phyloP scores from a whole-genome alignment of 2,888 invertebrate species.

The Agrotis exclamationis region DNA sequence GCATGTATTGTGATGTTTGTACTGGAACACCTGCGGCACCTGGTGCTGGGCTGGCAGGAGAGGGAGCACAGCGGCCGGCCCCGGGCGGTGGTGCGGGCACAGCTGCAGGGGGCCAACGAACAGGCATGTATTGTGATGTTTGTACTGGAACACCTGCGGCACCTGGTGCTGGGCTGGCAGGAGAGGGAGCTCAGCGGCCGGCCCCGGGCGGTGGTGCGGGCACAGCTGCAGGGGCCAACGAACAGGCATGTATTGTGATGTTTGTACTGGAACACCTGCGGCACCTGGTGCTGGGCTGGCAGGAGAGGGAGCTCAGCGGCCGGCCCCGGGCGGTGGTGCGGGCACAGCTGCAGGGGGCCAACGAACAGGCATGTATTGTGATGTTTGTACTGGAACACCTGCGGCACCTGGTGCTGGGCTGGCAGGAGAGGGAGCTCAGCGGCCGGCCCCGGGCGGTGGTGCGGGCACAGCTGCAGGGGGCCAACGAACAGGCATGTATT shows the following conservation, averaged over 20 bases:
- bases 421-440: too few relatives aligned
- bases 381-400: constrained; percentile 72
- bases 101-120: too few relatives aligned
- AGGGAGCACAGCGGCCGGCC: too few relatives aligned
- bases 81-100: too few relatives aligned
- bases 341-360: constrained; percentile 66
- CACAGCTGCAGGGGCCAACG: constrained; percentile 69
- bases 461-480: too few relatives aligned
- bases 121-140: too few relatives aligned
- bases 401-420: constrained; percentile 81
- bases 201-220: constrained; percentile 70
- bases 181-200: constrained; percentile 80
- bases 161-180: too few relatives aligned
- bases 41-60: constrained; percentile 82
- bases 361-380: constrained; percentile 65
- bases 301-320: constrained; percentile 80
- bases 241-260: constrained; percentile 58
- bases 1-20: constrained; percentile 1
- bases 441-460: too few relatives aligned
- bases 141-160: too few relatives aligned
- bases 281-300: constrained; percentile 82
- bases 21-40: constrained; percentile 79
- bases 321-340: constrained; percentile 71
- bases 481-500: too few relatives aligned
- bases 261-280: constrained; percentile 74